Conservation (phyloP, 2,113 vertebrate genomes). For the Scomber colias region DNA sequence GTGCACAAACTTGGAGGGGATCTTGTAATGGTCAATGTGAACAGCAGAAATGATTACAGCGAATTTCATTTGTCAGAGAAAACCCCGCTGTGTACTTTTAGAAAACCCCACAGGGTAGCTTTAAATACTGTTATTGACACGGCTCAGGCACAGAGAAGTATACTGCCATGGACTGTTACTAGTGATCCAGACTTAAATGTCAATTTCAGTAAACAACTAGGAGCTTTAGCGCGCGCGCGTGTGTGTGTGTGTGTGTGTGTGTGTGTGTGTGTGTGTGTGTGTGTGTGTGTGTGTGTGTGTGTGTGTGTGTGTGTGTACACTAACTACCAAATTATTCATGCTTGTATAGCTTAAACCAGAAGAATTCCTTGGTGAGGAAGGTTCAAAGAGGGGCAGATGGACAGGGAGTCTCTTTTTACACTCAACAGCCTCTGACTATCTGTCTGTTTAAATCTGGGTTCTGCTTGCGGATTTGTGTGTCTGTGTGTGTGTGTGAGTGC, state of each 20-base stretch:
- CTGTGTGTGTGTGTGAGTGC: not conserved
- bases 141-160: not conserved
- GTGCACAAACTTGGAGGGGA: no score
- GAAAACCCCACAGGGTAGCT: no score
- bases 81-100: no score
- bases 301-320: not conserved
- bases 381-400: conserved; percentile 67
- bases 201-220: not conserved
- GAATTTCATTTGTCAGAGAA: no score
- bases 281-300: conserved; percentile 2
- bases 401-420: conserved; percentile 45
- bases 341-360: conserved; percentile 40
- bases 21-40: no score
- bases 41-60: no score
- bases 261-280: conserved; percentile 1
- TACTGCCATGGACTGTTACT: not conserved
- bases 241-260: conserved; percentile 2
- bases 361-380: conserved; percentile 43
- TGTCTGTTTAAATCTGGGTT: conserved; percentile 18
- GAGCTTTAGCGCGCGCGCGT: conserved; percentile 37
- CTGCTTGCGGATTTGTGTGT: conserved; percentile 20
- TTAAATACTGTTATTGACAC: not conserved
- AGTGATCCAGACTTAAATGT: not conserved
- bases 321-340: conserved; percentile 49
- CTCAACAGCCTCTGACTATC: conserved; percentile 39